These are phyloP conservation scores for Enteromius trimaculatus DNA, from an alignment of 2,797 vertebrate genomes.

Conservation along the genomic window DNA sequence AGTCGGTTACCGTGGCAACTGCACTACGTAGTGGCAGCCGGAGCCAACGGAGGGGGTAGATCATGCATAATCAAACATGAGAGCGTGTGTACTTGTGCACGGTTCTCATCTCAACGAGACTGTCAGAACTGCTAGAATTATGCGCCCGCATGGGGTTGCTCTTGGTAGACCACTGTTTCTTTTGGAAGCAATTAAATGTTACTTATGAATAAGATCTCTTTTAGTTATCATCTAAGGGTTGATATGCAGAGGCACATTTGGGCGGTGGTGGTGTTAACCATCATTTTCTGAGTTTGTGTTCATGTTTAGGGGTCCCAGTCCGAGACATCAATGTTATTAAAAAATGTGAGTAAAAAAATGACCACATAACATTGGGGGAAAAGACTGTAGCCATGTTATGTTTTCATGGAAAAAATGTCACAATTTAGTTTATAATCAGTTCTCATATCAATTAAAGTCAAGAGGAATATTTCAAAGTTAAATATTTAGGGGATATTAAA, in stretches of 20 bases:
- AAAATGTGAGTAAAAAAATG: neutral
- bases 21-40: conserved; percentile 27
- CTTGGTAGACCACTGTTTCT: neutral
- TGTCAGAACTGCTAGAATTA: conserved; percentile 31
- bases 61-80: conserved; percentile 56
- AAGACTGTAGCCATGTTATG: too few relatives aligned
- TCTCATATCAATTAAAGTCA: neutral
- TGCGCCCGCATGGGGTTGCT: neutral
- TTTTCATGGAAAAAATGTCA: neutral
- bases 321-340: neutral
- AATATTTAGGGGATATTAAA: neutral
- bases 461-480: neutral
- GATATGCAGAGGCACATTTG: neutral
- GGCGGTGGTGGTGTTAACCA: neutral
- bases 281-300: neutral
- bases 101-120: conserved; percentile 31
- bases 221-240: neutral
- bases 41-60: conserved; percentile 29
- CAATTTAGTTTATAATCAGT: neutral
- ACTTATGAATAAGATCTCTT: neutral
- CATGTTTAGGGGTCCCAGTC: neutral
- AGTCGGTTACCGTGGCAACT: conserved; percentile 55
- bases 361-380: too few relatives aligned
- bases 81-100: conserved; percentile 8
- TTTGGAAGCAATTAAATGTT: neutral